These are phyloP conservation scores for Rhopalosiphum padi DNA, from an alignment of 1,140 invertebrate genomes.

Conservation along the genomic window DNA sequence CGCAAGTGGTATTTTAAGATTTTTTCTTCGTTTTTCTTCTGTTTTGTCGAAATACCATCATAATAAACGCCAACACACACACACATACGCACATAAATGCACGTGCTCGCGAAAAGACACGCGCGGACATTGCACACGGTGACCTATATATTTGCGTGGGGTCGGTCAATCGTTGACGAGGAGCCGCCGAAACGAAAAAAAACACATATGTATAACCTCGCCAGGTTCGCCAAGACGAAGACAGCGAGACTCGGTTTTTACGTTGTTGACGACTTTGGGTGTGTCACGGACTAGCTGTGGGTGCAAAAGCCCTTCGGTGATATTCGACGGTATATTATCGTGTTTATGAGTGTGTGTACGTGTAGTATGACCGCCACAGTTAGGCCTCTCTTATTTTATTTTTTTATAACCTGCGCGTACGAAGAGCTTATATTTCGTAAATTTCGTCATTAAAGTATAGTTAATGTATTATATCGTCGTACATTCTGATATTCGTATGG, in stretches of 20 bases:
- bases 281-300: slow-evolving; percentile 45
- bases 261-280: not conserved
- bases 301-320: not conserved
- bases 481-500: too few relatives aligned
- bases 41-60: not conserved
- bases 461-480: too few relatives aligned
- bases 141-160: not conserved
- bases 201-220: not conserved
- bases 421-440: not conserved
- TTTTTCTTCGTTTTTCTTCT: not conserved
- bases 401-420: not conserved
- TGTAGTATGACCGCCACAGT: not conserved
- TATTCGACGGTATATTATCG: not conserved
- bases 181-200: not conserved
- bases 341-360: not conserved
- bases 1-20: not conserved
- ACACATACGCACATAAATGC: not conserved
- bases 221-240: not conserved
- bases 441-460: not conserved
- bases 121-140: not conserved
- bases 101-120: not conserved
- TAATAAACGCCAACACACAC: not conserved
- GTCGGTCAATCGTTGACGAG: not conserved
- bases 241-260: not conserved
- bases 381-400: slow-evolving; percentile 4